phyloP scores from a whole-genome alignment of 1,140 invertebrate species.

The Lasioglossum albipes region DNA sequence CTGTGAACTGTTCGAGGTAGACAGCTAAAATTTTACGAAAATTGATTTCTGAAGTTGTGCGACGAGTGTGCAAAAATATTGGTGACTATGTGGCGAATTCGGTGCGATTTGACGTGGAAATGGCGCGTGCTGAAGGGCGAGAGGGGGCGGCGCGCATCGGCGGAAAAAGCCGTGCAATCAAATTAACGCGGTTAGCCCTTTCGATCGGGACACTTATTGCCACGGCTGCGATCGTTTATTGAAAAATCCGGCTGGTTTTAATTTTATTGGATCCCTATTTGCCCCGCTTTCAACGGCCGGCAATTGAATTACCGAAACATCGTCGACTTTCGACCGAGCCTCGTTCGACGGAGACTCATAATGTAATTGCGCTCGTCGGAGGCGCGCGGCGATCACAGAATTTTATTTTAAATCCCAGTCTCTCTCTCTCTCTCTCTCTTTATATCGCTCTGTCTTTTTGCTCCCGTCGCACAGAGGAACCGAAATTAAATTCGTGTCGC shows the following conservation, averaged over 20 bases:
- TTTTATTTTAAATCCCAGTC: neutral
- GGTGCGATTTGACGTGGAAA: no score
- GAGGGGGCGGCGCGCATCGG: neutral
- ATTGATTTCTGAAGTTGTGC: no score
- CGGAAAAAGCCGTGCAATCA: neutral
- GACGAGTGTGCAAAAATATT: no score
- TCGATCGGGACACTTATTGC: slow-evolving; percentile 1
- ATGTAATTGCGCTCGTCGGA: neutral
- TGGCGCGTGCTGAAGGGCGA: no score
- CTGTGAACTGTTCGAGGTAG: no score
- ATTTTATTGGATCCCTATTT: slow-evolving; percentile 12
- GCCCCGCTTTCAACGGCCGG: neutral
- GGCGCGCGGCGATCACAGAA: neutral
- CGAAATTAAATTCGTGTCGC: neutral
- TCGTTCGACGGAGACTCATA: neutral
- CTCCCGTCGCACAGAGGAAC: no score
- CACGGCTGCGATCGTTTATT: slow-evolving; percentile 23
- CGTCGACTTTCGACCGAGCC: neutral
- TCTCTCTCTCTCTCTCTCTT: no score
- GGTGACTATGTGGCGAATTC: no score
- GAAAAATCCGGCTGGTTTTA: slow-evolving; percentile 25
- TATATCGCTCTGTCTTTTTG: no score
- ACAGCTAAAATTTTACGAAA: no score
- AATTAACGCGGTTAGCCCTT: slow-evolving; percentile 16
- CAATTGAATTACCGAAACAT: neutral